phyloP scores from a whole-genome alignment of 1,140 invertebrate species.

The Colletes gigas region DNA sequence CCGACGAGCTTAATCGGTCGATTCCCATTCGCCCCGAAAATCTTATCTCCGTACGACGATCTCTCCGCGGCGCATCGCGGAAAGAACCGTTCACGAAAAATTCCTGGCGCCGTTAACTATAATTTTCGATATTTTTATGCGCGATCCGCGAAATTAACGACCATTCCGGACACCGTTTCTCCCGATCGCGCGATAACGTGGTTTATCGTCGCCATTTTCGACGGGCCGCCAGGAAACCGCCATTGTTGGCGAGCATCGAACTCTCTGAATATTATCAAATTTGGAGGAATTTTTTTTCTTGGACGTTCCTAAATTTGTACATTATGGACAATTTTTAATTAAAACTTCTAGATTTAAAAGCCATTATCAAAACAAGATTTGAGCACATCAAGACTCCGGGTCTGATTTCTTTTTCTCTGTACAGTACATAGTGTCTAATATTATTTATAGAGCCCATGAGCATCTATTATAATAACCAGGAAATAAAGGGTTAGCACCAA shows the following conservation, averaged over 20 bases:
- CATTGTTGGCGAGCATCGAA: conserved; percentile 53
- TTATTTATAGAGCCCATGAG: too few relatives aligned
- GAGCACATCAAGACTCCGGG: too few relatives aligned
- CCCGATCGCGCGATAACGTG: conserved; percentile 4
- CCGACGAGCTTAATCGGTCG: not conserved
- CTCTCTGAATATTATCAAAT: too few relatives aligned
- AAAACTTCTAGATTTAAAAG: too few relatives aligned
- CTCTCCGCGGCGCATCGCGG: not conserved
- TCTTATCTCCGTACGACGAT: not conserved
- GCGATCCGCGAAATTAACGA: conserved; percentile 18
- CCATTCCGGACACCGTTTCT: not conserved
- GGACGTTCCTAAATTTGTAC: too few relatives aligned
- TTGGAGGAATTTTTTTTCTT: too few relatives aligned
- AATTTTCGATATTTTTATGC: conserved; percentile 32
- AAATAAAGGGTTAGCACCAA: too few relatives aligned
- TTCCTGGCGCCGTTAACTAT: conserved; percentile 23
- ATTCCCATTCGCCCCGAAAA: not conserved
- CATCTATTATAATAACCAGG: too few relatives aligned
- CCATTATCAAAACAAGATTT: too few relatives aligned
- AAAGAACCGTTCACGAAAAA: conserved; percentile 32
- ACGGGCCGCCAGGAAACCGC: not conserved
- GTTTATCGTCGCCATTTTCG: conserved; percentile 48
- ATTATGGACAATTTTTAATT: too few relatives aligned
- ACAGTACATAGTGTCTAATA: too few relatives aligned
- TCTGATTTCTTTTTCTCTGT: too few relatives aligned